Base-by-base conservation (phyloP, 1,140 invertebrate genomes). In the Chionoecetes opilio region DNA sequence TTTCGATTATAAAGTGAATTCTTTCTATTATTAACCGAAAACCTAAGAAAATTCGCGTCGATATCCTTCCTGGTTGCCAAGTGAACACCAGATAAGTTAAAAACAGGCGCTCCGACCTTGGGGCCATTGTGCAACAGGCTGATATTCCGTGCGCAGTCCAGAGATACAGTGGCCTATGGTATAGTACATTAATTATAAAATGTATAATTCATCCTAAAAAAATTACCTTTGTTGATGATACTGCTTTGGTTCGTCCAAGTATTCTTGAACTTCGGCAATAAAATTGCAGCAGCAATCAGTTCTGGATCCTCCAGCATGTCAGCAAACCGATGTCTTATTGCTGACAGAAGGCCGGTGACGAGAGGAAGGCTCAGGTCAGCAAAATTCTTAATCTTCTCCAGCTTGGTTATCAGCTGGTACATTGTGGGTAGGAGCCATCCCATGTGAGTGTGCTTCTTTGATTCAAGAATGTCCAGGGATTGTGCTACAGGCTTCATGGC, bases 401-500 rank as follows among this genome's bases (percentile, higher is more conserved):
- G 34, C 88, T 90, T 90, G 8, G 88, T 53, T 8, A 38, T 37
- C 21, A 90, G 6, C 88, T 90, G 88, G 34, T 90, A 90, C 88
- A 90, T 31, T 53, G 88, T 90, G 34, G 88, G 88, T 8, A 90
- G 88, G 8, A 90, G 88, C 88, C 88, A 90, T 29, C 88, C 88
- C 35, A 35, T 90, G 21, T 11, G 88, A 6, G 34, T 90, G 88
- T 90, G 34, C 35, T 90, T 90, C 29, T 90, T 37, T 53, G 88
- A 90, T 37, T 90, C 32, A 8, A 90, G 88, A 35, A 90, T 38
- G 34, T 90, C 88, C 88, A 90, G 34, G 11, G 34, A 8, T 29
- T 90, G 34, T 35, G 34, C 88, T 29, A 90, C 41, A 11, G 88
- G 88, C 34, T 90, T 90, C 88, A 90, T 90, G 21, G 29, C 11